Conservation (phyloP, 2,888 invertebrate species). For the Antitype chi region DNA sequence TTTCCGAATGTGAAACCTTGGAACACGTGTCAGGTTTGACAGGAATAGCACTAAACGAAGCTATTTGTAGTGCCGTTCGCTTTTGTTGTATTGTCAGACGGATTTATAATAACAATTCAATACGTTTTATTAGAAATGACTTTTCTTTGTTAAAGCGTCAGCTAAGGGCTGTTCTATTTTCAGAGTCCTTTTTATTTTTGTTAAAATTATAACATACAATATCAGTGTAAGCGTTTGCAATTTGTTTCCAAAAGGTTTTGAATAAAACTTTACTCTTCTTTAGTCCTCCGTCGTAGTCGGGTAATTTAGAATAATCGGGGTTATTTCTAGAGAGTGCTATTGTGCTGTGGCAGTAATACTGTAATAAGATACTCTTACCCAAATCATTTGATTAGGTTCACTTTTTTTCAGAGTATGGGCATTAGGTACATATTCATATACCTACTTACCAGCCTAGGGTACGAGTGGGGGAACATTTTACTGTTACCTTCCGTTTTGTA, state of each 20-base stretch:
- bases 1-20: neutral
- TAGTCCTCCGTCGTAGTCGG: too few species aligned
- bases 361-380: neutral
- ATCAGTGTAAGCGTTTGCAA: neutral
- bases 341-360: too few species aligned
- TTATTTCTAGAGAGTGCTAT: neutral
- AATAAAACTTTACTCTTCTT: neutral
- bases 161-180: neutral
- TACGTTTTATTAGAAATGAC: too few species aligned
- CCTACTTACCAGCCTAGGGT: neutral
- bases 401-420: neutral
- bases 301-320: neutral
- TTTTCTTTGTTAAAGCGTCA: neutral
- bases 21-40: neutral
- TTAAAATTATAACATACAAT: neutral
- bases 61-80: neutral
- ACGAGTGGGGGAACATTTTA: neutral
- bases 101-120: neutral
- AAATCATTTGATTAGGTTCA: neutral
- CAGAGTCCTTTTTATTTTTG: neutral
- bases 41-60: neutral
- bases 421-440: neutral
- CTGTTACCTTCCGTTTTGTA: slow-evolving; percentile 5
- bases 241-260: neutral
- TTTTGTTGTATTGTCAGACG: neutral